phyloP scores from a whole-genome alignment of 1,140 invertebrate species.

The Drosophila sulfurigaster region DNA sequence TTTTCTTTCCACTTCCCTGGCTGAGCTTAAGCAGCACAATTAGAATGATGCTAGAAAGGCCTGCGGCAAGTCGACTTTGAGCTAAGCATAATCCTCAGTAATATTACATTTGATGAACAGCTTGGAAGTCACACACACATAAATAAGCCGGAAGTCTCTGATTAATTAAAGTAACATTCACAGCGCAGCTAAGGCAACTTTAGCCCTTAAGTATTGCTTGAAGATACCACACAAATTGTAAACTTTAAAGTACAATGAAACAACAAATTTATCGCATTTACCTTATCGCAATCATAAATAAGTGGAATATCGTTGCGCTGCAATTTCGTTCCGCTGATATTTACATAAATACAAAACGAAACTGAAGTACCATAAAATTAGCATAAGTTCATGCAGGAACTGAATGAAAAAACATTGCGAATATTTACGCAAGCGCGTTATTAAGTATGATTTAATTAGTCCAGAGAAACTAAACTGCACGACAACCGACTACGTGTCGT shows the following conservation, averaged over 20 bases:
- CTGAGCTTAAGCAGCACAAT: neutral
- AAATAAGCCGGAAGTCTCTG: neutral
- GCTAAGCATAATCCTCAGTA: neutral
- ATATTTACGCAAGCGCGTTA: constrained; percentile 13
- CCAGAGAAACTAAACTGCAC: constrained; percentile 6
- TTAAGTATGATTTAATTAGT: constrained; percentile 55
- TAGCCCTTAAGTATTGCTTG: neutral
- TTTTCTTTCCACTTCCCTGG: neutral
- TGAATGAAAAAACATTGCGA: constrained; percentile 3
- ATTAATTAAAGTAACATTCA: neutral
- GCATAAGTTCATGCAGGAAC: constrained; percentile 25
- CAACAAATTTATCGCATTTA: neutral
- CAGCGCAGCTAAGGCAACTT: neutral
- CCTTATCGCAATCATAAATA: constrained; percentile 26
- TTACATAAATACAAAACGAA: constrained; percentile 33
- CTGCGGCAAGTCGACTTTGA: neutral
- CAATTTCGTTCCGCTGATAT: constrained; percentile 7
- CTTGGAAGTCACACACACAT: neutral
- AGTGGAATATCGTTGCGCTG: constrained; percentile 18
- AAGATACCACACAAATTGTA: neutral
- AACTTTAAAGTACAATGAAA: neutral
- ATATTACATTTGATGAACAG: neutral
- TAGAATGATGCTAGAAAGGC: neutral
- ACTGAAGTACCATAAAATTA: constrained; percentile 15
- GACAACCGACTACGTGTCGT: constrained; percentile 18